A percentile compares a stretch with the other conserved stretches of the same genome.
These are phyloP conservation scores for Spodoptera litura DNA, from an alignment of 1,140 invertebrate genomes.

Conservation along the genomic window DNA sequence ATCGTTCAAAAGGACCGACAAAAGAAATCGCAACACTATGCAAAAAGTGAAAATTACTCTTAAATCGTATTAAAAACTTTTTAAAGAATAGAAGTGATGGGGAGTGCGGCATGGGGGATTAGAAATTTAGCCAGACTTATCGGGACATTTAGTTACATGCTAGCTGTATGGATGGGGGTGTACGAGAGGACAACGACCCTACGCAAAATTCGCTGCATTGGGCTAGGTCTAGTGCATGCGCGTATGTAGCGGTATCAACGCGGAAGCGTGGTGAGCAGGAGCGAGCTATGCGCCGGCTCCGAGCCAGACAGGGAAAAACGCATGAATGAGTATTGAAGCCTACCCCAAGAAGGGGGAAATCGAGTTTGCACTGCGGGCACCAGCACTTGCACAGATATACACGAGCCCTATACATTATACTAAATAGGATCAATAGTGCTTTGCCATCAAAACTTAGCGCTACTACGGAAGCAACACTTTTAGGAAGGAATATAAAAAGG, in stretches of 20 bases:
- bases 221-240: conserved; percentile 85
- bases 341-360: conserved; percentile 84
- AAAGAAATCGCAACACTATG: conserved; percentile 63
- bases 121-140: conserved; percentile 57
- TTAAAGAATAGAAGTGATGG: background rate
- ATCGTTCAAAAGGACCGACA: conserved; percentile 52
- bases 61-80: conserved; percentile 36
- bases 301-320: conserved; percentile 80
- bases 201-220: conserved; percentile 87
- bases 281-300: conserved; percentile 65
- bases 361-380: conserved; percentile 81
- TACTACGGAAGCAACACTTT: background rate
- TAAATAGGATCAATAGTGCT: conserved; percentile 76
- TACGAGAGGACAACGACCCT: conserved; percentile 84
- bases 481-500: no score
- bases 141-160: conserved; percentile 41
- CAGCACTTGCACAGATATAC: conserved; percentile 77
- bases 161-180: conserved; percentile 66
- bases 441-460: conserved; percentile 39
- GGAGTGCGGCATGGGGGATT: conserved; percentile 41
- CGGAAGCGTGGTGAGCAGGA: conserved; percentile 78
- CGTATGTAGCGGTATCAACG: conserved; percentile 79
- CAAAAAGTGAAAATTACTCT: conserved; percentile 59
- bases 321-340: conserved; percentile 85
- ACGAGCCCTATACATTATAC: conserved; percentile 67